These are phyloP conservation scores for Danio choprae DNA, from an alignment of 2,797 vertebrate genomes.

Conservation along the genomic window DNA sequence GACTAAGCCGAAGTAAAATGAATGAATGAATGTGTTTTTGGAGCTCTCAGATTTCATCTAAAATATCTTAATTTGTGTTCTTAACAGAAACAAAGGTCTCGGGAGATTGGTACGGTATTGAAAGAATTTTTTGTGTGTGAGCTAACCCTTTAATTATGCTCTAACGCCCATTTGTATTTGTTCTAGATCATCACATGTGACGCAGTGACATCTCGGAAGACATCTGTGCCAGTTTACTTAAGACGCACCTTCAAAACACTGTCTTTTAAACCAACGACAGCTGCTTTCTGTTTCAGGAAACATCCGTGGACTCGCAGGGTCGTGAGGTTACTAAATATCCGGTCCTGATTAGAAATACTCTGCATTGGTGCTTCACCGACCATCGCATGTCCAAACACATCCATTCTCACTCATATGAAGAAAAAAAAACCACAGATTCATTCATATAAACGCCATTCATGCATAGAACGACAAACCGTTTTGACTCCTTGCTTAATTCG, in stretches of 20 bases:
- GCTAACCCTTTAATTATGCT: slow-evolving; percentile 2
- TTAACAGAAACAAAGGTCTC: too few relatives aligned
- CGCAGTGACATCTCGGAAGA: not conserved
- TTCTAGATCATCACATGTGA: not conserved
- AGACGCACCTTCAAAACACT: not conserved
- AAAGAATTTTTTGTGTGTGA: not conserved
- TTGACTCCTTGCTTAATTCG: slow-evolving; percentile 14
- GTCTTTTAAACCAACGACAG: not conserved
- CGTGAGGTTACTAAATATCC: slow-evolving; percentile 73
- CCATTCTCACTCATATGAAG: not conserved
- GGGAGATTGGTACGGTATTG: too few relatives aligned
- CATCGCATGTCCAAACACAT: slow-evolving; percentile 7
- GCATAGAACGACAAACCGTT: slow-evolving; percentile 1
- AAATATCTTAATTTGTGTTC: too few relatives aligned
- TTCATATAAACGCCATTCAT: not conserved
- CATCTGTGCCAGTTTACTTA: not conserved
- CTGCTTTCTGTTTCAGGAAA: not conserved
- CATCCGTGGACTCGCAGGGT: slow-evolving; percentile 34
- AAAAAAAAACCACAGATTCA: slow-evolving; percentile 13
- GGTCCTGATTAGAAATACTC: slow-evolving; percentile 58
- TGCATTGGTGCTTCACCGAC: not conserved
- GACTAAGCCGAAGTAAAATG: too few relatives aligned
- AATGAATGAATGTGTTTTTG: too few relatives aligned
- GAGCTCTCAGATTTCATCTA: too few relatives aligned
- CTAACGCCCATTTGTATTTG: not conserved